phyloP scores from a whole-genome alignment of 2,888 invertebrate species.

The Molorchus minor region DNA sequence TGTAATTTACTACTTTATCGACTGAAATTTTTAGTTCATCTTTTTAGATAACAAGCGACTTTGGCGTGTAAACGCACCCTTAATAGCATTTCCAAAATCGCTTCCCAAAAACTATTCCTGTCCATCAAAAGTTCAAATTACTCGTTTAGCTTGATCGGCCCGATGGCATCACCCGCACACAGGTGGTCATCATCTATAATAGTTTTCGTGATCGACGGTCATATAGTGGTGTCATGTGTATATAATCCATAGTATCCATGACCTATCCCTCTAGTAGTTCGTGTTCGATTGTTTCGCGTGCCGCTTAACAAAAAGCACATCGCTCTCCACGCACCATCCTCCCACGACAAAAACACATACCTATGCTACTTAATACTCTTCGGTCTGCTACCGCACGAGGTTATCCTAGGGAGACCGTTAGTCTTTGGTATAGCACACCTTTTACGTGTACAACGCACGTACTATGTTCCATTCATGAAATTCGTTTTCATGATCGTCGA shows the following conservation, averaged over 20 bases:
- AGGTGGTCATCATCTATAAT: slow-evolving; percentile 14
- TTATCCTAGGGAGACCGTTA: slow-evolving; percentile 17
- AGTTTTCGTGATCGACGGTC: slow-evolving; percentile 25
- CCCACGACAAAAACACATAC: slow-evolving; percentile 14
- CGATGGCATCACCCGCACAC: too few relatives aligned
- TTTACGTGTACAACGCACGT: slow-evolving; percentile 35
- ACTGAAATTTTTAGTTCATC: too few relatives aligned
- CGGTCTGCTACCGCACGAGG: slow-evolving; percentile 16
- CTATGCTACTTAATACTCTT: slow-evolving; percentile 1
- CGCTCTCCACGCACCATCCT: slow-evolving; percentile 33
- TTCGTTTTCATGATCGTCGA: slow-evolving; percentile 46
- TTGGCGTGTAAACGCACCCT: too few relatives aligned
- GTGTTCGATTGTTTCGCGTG: slow-evolving; percentile 44
- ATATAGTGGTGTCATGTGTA: slow-evolving; percentile 33
- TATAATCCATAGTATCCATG: slow-evolving; percentile 42
- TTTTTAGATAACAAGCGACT: too few relatives aligned
- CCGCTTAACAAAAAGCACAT: slow-evolving; percentile 36
- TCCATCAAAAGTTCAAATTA: too few relatives aligned
- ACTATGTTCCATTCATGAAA: slow-evolving; percentile 43
- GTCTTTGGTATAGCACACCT: slow-evolving; percentile 34
- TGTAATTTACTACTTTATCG: too few relatives aligned
- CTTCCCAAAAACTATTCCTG: too few relatives aligned
- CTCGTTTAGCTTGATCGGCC: too few relatives aligned
- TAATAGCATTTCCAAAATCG: too few relatives aligned
- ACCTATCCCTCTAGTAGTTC: slow-evolving; percentile 41